phyloP scores from a whole-genome alignment of 2,888 invertebrate species.

The Eristalinus aeneus region DNA sequence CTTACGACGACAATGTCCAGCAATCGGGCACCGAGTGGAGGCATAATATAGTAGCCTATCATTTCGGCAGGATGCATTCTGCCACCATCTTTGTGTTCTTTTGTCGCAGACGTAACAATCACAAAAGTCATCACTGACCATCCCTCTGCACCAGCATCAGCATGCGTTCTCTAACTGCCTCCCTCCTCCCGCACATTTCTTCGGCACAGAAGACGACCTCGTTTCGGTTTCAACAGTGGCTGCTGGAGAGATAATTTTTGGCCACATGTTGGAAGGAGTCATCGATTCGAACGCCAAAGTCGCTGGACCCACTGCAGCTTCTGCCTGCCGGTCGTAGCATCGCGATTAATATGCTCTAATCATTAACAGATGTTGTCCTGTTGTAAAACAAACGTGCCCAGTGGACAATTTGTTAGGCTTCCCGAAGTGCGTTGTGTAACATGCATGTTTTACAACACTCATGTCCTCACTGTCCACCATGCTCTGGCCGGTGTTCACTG shows the following conservation, averaged over 20 bases:
- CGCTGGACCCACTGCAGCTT: not conserved
- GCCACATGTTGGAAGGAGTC: not conserved
- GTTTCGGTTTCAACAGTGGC: slow-evolving; percentile 39
- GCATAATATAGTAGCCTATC: slow-evolving; percentile 46
- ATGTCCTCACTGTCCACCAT: slow-evolving; percentile 8
- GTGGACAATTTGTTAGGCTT: slow-evolving; percentile 63
- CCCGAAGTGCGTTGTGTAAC: slow-evolving; percentile 38
- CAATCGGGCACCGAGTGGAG: slow-evolving; percentile 58
- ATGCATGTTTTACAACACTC: slow-evolving; percentile 47
- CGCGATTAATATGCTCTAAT: slow-evolving; percentile 69
- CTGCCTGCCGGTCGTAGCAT: slow-evolving; percentile 24
- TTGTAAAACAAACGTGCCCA: slow-evolving; percentile 68
- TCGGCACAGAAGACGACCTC: slow-evolving; percentile 61
- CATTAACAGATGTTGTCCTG: slow-evolving; percentile 71
- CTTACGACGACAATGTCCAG: slow-evolving; percentile 58
- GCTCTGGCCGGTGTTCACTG: not conserved
- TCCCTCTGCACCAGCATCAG: slow-evolving; percentile 24
- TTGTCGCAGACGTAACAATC: slow-evolving; percentile 53
- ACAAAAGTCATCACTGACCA: slow-evolving; percentile 58
- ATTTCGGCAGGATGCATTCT: slow-evolving; percentile 32
- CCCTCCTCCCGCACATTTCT: slow-evolving; percentile 41
- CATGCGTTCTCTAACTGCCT: slow-evolving; percentile 33
- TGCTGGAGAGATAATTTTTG: slow-evolving; percentile 41
- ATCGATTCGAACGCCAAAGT: not conserved
- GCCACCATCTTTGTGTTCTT: slow-evolving; percentile 33